Base-by-base conservation (phyloP, 2,797 vertebrate genomes). In the Phalloptychus januarius region DNA sequence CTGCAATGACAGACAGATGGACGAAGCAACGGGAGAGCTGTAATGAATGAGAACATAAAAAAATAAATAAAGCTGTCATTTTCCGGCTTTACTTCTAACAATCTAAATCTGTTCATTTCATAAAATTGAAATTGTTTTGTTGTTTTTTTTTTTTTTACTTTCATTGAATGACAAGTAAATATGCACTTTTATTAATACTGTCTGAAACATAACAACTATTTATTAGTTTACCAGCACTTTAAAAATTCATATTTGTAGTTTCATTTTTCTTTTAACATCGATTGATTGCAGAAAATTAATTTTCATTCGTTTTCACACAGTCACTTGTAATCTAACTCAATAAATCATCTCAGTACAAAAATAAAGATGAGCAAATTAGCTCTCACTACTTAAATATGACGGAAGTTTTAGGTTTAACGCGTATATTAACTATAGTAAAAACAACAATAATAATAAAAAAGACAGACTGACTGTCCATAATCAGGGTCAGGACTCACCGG, bases 401-500 rank as follows among this genome's bases (percentile, higher is more conserved):
- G 6, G 2, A 70, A 42, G 36, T 67, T 38, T 67, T 25, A 4
- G 23, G 63, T 25, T 40, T 40, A 5, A 40, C 4, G 18, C 23
- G 8, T 5, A n/a, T 13, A 8, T 25, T 44, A 42, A 48, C 25
- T 67, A 0, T 20, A 23, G 1, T n/a, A 20, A 25, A 18, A 8
- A 40, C 3, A 15, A 15, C 4, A 44, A 40, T 4, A 0, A 6
- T 5, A 4, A 38, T 5, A 38, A 4, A n/a, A 40, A 25, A 7
- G 61, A 38, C 33, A 7, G 5, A 74, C 25, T 16, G 67, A 52
- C 23, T 42, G n/a, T n/a, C 33, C 2, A 38, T 72, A 4, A 40
- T 15, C 23, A 7, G 12, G 31, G 50, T 45, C 28, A 20, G 25
- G 81, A 90, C 97, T 98, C 94, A 99, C 98, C 97, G 75, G 97